Base-by-base conservation (phyloP, 2,888 invertebrate genomes). In the Andrena haemorrhoa region DNA sequence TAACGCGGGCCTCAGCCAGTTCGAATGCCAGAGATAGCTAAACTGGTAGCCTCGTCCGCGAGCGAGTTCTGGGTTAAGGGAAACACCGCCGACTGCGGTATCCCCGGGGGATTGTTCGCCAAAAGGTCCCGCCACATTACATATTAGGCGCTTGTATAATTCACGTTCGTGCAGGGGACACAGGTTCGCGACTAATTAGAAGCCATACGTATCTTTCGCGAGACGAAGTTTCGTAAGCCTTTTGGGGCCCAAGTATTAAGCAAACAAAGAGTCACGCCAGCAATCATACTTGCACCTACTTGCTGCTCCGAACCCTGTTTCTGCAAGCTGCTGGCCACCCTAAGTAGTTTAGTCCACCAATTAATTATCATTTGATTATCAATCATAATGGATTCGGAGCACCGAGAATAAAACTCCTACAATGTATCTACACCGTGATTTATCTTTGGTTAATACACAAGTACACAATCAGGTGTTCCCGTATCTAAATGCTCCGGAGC, bases 21-120 rank as follows among this genome's bases (percentile, higher is more conserved):
- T 87, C 74, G 82, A 85, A 87, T 87, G 70, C 82, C 85, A 76
- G 81, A 83, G 79, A 87, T 87, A 85, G 80, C 84, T 85, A 79
- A 81, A 86, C 83, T 75, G 79, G 81, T 75, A 83, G 79, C 73
- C 78, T 53, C 63, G 69, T 77, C 76, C 72, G 77, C 75, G 73
- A 70, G 35, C 71, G 71, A 79, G 72, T 75, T 69, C 71, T 56
- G 72, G 83, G 86, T 85, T 85, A 83, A 84, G 75, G 83, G 83
- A 85, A 87, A 84, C 84, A 87, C 66, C 70, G 51, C 64, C 56
- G 74, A 56, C 61, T 74, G 41, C 72, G 82, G 73, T 82, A 82
- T 80, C 81, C 79, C 61, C 75, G 47, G 68, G 72, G 73, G 79
- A 79, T 79, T 80, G 76, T 77, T 77, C 66, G 29, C 29, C 66